Base-by-base conservation (phyloP, 2,888 invertebrate species). In the Mongoloraphidia duomilia region DNA sequence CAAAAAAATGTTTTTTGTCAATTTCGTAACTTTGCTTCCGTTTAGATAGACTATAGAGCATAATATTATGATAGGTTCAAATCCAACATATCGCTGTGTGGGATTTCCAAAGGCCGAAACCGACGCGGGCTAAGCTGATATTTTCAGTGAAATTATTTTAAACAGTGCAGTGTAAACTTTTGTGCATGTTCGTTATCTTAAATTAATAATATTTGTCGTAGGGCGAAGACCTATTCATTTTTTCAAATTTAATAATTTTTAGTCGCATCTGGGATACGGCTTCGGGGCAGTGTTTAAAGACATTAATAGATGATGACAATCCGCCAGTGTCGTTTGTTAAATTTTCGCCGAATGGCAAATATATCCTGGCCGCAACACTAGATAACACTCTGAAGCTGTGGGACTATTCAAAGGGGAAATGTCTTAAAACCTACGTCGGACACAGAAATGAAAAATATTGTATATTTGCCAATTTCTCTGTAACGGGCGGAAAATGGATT, bases 401-500 rank as follows among this genome's bases (percentile, higher is more conserved):
- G 98, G 98, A 98, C 70, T 98, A 97, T 70, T 92, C 92, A 54
- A 93, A 98, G 74, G 96, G 95, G 55, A 91, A 97, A 73, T 96
- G 96, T 68, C 73, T 98, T 49, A 99, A 99, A 72, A 95, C 95
- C 0, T 99, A 99, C 64, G 88, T 88, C 0, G 97, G 97, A 5
- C 98, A 99, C 67, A 90, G 90, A 68, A 99, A 98, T 68, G 96
- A 97, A 69, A 98, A 98, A 66, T 99, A 95, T 69, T 98, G 98
- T 67, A 94, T 99, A 67, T 98, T 98, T 67, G 97, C 98, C 44
- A 99, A 99, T 70, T 98, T 98, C 69, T 98, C 97, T 36, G 97
- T 99, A 8, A 99, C 98, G 12, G 98, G 98, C 50, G 98, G 98
- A 64, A 98, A 99, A 90, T 98, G 98, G 98, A 99, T 98, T 65